Percentiles rank a stretch among this genome's conserved stretches.
Conservation (phyloP, 2,888 invertebrate species). For the Cecidostiba fungosa region DNA sequence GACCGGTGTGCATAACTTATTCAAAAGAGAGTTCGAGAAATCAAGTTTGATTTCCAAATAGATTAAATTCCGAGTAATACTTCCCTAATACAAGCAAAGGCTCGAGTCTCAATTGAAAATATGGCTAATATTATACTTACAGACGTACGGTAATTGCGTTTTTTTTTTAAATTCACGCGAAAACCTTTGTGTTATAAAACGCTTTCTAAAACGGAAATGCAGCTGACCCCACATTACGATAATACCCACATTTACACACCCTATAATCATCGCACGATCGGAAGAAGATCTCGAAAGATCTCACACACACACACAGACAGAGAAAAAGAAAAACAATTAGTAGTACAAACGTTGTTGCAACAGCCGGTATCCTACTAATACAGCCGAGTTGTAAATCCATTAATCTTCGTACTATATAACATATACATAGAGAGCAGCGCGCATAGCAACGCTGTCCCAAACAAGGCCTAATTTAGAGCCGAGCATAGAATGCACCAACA, state of each 20-base stretch:
- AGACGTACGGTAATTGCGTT: constrained; percentile 14
- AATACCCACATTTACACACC: no score
- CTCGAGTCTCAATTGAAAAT: background rate
- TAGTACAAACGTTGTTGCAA: background rate
- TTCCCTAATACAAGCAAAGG: constrained; percentile 21
- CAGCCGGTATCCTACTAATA: background rate
- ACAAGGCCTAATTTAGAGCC: constrained; percentile 13
- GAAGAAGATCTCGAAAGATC: no score
- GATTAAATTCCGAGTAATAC: constrained; percentile 20
- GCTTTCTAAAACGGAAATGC: background rate
- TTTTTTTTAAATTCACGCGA: constrained; percentile 5
- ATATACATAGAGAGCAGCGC: no score
- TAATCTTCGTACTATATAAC: no score
- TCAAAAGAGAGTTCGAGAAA: background rate
- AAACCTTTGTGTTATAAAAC: constrained; percentile 6
- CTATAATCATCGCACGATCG: no score
- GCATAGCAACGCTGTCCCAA: background rate
- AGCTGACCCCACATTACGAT: no score
- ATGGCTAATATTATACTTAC: constrained; percentile 42
- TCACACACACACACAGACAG: no score
- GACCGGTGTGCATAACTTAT: background rate
- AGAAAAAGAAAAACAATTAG: background rate
- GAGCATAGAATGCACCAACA: background rate
- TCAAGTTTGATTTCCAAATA: constrained; percentile 27
- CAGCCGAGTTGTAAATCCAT: background rate